Base-by-base conservation (phyloP, 2,888 invertebrate genomes). In the Agonum fuliginosum region DNA sequence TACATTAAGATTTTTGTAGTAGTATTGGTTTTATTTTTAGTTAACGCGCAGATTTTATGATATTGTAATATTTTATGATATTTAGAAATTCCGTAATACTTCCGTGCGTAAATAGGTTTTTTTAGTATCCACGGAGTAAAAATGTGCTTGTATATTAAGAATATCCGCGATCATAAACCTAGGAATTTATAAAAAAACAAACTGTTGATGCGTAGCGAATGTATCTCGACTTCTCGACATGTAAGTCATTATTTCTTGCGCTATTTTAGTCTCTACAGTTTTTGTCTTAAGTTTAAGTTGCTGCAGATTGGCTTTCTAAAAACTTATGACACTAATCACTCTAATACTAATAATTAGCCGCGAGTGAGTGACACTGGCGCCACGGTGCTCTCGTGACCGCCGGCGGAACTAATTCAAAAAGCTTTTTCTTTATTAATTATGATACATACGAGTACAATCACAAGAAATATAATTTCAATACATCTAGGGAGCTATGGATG, bases 341-440 rank as follows among this genome's bases (percentile, higher is more conserved):
- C 58, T 62, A 19, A 27, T 62, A 62, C 12, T 34, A 62, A 62
- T 62, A 62, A 62, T 62, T 62, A 62, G 14, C 14, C 27, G 14
- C 27, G 30, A 62, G 17, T 62, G 58, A 62, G 58, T 62, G 58
- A 62, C 58, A 62, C 8, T 62, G 58, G 58, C 58, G 58, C 58
- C 58, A 62, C 58, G 12, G 6, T 10, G 17, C 27, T 27, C 14
- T 27, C 12, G 58, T 62, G 58, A 27, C 27, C 58, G 30, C 30
- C 58, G 17, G 17, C 58, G 27, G 30, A 62, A 62, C 34, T 62
- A 62, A 62, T 51, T 51, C 51, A 58, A 27, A 24, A 14, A 58
- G 10, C 3, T 58, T 19, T 51, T 51, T 22, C 12, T 17, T 17
- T 46, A 46, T 46, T 46, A 46, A 46, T 17, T 46, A 46, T 46